phyloP scores from a whole-genome alignment of 2,888 invertebrate genomes.

The Pseudococcus longispinus region DNA sequence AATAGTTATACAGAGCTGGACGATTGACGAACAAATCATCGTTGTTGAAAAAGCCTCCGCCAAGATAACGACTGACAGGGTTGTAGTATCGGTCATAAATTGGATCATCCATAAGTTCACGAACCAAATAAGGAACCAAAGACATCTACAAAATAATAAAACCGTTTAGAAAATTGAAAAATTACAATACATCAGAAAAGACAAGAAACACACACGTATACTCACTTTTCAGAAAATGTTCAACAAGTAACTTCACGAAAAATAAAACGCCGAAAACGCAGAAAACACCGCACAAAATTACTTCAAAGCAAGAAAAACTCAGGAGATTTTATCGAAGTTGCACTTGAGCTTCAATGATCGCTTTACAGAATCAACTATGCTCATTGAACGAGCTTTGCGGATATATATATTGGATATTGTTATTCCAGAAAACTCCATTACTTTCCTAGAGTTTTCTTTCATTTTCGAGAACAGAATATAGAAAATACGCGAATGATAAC shows the following conservation, averaged over 20 bases:
- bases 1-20: background rate
- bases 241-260: background rate
- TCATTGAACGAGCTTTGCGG: no score
- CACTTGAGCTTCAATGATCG: background rate
- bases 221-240: background rate
- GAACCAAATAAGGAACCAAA: background rate
- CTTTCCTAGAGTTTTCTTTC: background rate
- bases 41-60: constrained; percentile 58
- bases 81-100: background rate
- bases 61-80: constrained; percentile 58
- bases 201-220: background rate
- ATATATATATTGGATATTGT: background rate
- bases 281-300: background rate
- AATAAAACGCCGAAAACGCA: background rate
- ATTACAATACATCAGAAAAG: background rate
- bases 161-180: background rate
- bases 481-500: background rate
- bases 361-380: background rate
- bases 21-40: constrained; percentile 54
- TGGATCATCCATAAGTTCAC: background rate
- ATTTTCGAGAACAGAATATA: background rate
- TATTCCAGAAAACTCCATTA: constrained; percentile 22
- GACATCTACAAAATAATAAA: background rate
- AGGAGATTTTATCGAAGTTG: background rate
- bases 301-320: background rate